Evolutionary conservation across 2,113 vertebrate species (phyloP).

Genomic region (Prietella phreatophila): DNA sequence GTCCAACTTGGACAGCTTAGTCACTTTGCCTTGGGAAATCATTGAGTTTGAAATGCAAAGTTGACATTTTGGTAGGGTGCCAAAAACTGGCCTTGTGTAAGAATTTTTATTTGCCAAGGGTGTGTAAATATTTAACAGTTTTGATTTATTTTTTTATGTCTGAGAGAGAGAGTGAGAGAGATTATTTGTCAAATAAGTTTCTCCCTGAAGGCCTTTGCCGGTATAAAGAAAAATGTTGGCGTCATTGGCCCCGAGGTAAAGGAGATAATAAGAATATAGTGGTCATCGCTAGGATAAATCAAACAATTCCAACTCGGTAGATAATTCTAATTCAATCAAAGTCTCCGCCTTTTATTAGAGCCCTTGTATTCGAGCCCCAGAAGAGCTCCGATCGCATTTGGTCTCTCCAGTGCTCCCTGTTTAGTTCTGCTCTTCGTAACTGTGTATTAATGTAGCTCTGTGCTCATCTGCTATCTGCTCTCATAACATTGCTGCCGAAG

Average conservation of each 20-base stretch:
- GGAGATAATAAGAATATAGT: conserved; percentile 9
- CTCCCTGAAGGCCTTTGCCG: background rate
- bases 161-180: too few species aligned
- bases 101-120: background rate
- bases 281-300: background rate
- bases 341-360: background rate
- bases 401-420: background rate
- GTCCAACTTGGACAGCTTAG: background rate
- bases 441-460: background rate
- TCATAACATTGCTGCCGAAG: conserved; percentile 30
- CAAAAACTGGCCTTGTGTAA: background rate
- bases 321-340: conserved; percentile 27
- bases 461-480: conserved; percentile 21
- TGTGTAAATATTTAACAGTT: background rate
- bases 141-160: background rate
- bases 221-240: conserved; percentile 1
- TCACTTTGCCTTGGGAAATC: background rate
- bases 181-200: conserved; percentile 22
- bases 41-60: background rate
- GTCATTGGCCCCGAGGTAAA: background rate
- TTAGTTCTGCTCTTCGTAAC: conserved; percentile 25
- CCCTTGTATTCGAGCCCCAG: background rate
- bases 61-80: background rate
- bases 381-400: conserved; percentile 2
- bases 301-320: background rate